These are phyloP conservation scores for Platycheirus albimanus DNA, from an alignment of 2,888 invertebrate species.

Conservation along the genomic window DNA sequence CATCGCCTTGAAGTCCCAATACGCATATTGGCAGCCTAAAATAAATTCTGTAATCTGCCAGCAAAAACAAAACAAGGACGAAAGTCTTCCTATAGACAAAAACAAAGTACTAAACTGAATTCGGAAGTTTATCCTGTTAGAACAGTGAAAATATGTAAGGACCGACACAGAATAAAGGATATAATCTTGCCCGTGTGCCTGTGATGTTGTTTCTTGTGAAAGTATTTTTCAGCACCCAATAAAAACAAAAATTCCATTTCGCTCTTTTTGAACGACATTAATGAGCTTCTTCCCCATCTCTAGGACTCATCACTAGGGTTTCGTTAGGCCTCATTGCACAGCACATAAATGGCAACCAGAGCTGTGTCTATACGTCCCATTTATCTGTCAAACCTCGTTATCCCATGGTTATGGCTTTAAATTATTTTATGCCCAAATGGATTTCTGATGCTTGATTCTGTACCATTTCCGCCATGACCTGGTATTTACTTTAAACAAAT, in stretches of 20 bases:
- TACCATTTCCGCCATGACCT: slow-evolving; percentile 8
- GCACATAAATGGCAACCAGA: background rate
- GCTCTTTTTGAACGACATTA: slow-evolving; percentile 3
- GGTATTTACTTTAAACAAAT: background rate
- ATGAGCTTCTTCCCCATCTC: background rate
- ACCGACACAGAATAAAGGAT: slow-evolving; percentile 13
- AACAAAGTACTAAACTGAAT: slow-evolving; percentile 1
- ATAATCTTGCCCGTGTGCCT: no score
- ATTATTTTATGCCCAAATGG: slow-evolving; percentile 28
- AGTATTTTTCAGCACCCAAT: slow-evolving; percentile 9
- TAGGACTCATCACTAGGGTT: background rate
- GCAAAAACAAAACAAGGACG: slow-evolving; percentile 9
- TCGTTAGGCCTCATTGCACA: background rate
- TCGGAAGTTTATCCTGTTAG: background rate
- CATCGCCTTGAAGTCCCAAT: slow-evolving; percentile 13
- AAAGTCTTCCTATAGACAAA: background rate
- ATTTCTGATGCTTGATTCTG: background rate
- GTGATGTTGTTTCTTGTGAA: background rate
- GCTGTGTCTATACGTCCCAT: no score
- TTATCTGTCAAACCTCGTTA: background rate
- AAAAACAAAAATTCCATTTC: slow-evolving; percentile 6
- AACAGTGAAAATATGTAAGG: background rate
- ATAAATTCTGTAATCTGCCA: background rate
- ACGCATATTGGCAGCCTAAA: background rate
- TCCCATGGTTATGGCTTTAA: slow-evolving; percentile 10